Base-by-base conservation (phyloP, 2,888 invertebrate species). In the Notodonta dromedarius region DNA sequence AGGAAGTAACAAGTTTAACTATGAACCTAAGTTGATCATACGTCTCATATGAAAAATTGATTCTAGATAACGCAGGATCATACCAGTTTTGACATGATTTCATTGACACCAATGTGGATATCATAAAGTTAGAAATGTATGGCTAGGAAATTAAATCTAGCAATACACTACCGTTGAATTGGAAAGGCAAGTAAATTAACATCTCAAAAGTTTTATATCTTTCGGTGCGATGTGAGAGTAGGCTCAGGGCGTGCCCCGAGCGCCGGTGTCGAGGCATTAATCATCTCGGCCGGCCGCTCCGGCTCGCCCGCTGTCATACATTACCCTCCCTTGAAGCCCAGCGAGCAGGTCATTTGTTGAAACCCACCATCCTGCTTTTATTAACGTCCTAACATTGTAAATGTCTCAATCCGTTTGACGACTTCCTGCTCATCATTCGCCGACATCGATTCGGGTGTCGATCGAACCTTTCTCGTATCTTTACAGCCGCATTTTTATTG, bases 321-420 rank as follows among this genome's bases (percentile, higher is more conserved):
- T 88, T 88, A 86, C 84, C 74, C 77, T 79, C 82, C 85, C 87
- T 88, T 86, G 84, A 87, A 89, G 80, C 74, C 73, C 76, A 77
- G 80, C 78, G 76, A 83, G 79, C 80, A 80, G 79, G 81, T 86
- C 87, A 86, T 90, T 91, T 89, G 87, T 89, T 87, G 84, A 86
- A 86, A 85, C 75, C 72, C 78, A 74, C 77, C 78, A 80, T 83
- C 67, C 63, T 67, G 63, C 79, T 87, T 88, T 88, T 90, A 89
- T 88, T 88, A 83, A 80, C 83, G 80, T 84, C 82, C 85, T 82
- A 88, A 88, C 83, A 85, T 85, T 85, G 83, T 88, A 86, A 88
- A 91, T 82, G 87, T 88, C 90, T 93, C 88, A 92, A 92, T 93
- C 79, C 74, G 80, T 85, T 70, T 87, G 87, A 88, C 80, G 81